Conservation (phyloP, 2,888 invertebrate genomes). For the Teleiodes luculella region DNA sequence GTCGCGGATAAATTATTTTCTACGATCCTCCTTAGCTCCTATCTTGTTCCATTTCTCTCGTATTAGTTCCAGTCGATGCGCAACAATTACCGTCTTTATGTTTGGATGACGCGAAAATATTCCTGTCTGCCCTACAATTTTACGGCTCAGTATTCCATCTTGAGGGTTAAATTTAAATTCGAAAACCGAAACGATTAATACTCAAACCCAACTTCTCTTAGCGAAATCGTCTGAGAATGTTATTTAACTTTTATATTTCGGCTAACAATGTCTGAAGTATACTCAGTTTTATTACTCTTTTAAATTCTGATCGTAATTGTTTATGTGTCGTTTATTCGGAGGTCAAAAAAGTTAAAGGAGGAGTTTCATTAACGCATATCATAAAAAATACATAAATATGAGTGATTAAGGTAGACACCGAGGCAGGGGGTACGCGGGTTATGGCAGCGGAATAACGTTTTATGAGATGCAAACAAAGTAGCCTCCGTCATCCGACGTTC, state of each 20-base stretch:
- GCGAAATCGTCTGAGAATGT: not conserved
- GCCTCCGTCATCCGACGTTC: constrained; percentile 30
- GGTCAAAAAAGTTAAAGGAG: constrained; percentile 47
- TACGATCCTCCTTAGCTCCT: constrained; percentile 70
- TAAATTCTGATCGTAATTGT: constrained; percentile 38
- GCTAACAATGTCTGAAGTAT: constrained; percentile 27
- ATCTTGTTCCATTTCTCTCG: constrained; percentile 75
- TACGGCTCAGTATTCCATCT: constrained; percentile 65
- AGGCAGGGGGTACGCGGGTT: constrained; percentile 50
- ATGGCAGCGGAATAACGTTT: constrained; percentile 53
- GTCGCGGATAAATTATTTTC: constrained; percentile 75
- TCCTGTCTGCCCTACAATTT: constrained; percentile 69
- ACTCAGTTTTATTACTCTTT: constrained; percentile 33
- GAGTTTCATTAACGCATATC: constrained; percentile 57
- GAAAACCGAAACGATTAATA: not conserved
- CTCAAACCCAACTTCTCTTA: not conserved
- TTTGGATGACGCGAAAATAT: constrained; percentile 76
- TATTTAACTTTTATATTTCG: constrained; percentile 13
- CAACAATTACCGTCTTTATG: constrained; percentile 76
- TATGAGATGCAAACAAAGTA: constrained; percentile 61
- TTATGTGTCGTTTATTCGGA: constrained; percentile 35
- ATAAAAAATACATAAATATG: constrained; percentile 69
- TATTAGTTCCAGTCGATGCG: constrained; percentile 77
- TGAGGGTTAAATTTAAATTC: constrained; percentile 57
- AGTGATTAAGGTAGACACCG: constrained; percentile 66